Evolutionary conservation across 2,888 invertebrate species (phyloP), one percentile per base, ranked within the genome.

Genomic region (Drosophila longiperda): DNA sequence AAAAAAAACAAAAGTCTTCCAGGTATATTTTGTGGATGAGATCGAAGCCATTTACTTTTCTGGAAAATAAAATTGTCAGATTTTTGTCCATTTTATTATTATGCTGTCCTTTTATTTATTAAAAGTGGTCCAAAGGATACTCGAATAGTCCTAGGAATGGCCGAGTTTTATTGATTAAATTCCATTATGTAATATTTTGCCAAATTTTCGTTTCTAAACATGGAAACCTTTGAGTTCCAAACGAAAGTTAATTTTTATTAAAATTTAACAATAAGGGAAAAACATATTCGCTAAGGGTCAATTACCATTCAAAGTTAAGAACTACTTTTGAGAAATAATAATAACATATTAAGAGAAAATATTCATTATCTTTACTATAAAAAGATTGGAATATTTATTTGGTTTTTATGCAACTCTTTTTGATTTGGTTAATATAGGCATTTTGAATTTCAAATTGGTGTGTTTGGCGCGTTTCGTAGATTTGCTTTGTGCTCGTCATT

Each of bases 401-500:
- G 42, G 12, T 20, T 45, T 20, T 3, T 7, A 7, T 45, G 45
- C 20, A 45, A 45, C 20, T 45, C 12, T 7, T 12, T 45, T 45
- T 45, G 45, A 1, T 20, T 3, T 12, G 20, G 7, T 7, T 3
- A n/a, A 6, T 20, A 17, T 23, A 38, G 4, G 34, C 26, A 26
- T 36, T 34, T 17, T 1, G 6, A 11, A 57, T 36, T 57, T 45
- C 26, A 58, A 48, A 57, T 42, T 15, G 1, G 29, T 42, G 12
- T 29, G 53, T 52, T 62, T 53, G 58, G 71, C 79, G 66, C 53
- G 45, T 48, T 71, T 78, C 23, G 26, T 6, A 32, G 15, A 11
- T 71, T 49, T 58, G 62, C 59, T 78, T 85, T 83, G 68, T 72
- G 69, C 72, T 42, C 48, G 66, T 73, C 75, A 63, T 82, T 82